Base-by-base conservation (phyloP, 2,113 vertebrate genomes). In the Thunnus maccoyii region DNA sequence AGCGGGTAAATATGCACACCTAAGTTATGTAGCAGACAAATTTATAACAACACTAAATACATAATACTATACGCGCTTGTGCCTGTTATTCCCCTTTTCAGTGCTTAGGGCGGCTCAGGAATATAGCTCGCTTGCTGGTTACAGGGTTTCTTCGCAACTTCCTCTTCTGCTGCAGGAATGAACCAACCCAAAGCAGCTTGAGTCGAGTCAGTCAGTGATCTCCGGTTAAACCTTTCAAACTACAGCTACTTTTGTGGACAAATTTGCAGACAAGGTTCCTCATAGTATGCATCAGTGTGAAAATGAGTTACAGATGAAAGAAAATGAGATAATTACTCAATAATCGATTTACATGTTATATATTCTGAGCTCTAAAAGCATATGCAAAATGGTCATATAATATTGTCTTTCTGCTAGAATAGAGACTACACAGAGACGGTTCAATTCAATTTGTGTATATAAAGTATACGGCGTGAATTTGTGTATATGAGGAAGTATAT, bases 121-220 rank as follows among this genome's bases (percentile, higher is more conserved):
- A 44, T 65, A 69, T 6, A 62, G 89, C 78, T 86, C 77, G 79
- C n/a, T 64, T 62, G 76, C 81, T 84, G 50, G 27, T 71, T 46
- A 66, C 65, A 63, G 78, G 70, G 76, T 67, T 89, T 36, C 80
- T 79, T 76, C 72, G 88, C 82, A 83, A 89, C 91, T 93, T 93
- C 89, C 89, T 89, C 87, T 86, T 89, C 83, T 4, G 76, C 68
- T 74, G 69, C 74, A 76, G 58, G 56, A 61, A 60, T 66, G 51
- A 78, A 76, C 72, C 88, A 82, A 75, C 66, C 84, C 71, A 20
- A 20, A 62, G 54, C 48, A 55, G 80, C 63, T 46, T 13, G 16
- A 32, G 88, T 90, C 57, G 86, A 76, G 63, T 12, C 1, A 52
- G 16, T 25, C 27, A 46, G 47, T 50, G 0, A 54, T 16, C 10